Base-by-base conservation (phyloP, 2,888 invertebrate genomes). In the Hyposoter didymator region DNA sequence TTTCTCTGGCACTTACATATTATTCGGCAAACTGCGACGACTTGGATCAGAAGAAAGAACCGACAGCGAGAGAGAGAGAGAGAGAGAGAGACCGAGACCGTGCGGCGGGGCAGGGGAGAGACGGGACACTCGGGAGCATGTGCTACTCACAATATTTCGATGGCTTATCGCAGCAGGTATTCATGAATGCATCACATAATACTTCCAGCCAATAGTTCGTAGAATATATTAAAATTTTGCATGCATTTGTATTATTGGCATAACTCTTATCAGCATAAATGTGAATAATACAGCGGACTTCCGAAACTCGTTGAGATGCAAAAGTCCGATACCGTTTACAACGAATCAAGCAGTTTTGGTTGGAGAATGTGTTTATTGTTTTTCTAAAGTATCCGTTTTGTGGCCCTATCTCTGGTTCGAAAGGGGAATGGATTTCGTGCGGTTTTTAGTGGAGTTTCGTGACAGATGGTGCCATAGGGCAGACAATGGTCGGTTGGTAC, bases 131-230 rank as follows among this genome's bases (percentile, higher is more conserved):
- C 70, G 19, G 19, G 52, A 74, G 47, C 74, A 82, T 78, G 55
- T 78, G 73, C 39, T 43, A 39, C 62, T 45, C 62, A 82, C 82
- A 74, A 82, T 85, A 78, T 85, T 69, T 49, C 62, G 64, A 52
- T 45, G 47, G 82, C 69, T 82, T 75, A 84, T 82, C 73, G 74
- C 39, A 52, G 22, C 45, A 43, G 52, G 74, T 62, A 84, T 74
- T 82, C 82, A 73, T 43, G 78, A 84, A 47, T 35, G 64, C 73
- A 84, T 82, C 66, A 62, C 74, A 78, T 39, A 78, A 82, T 78
- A 43, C 69, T 70, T 70, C 35, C 45, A 59, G 76, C 55, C 52
- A 47, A 43, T 64, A 74, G 17, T 10, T 35, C 39, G 12, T 47
- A n/a, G 22, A 35, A 52, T 79, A 59, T 28, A 28, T 59, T 32